Conservation (phyloP, 2,888 invertebrate genomes). For the Temnothorax rugatulus region DNA sequence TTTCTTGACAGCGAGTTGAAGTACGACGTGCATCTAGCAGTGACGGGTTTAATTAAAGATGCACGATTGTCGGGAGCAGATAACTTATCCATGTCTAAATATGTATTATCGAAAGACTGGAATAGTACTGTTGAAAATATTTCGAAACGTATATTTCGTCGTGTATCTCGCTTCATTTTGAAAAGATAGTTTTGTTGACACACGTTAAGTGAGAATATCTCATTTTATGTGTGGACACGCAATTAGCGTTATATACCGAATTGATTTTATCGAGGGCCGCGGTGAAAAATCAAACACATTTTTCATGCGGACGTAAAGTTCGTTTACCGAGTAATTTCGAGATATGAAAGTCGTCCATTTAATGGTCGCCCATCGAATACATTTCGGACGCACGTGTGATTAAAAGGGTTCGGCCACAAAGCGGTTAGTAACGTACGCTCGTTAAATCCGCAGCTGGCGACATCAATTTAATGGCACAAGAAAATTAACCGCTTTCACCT, state of each 20-base stretch:
- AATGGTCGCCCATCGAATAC: slow-evolving; percentile 47
- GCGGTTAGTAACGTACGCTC: slow-evolving; percentile 48
- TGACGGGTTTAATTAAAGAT: slow-evolving; percentile 38
- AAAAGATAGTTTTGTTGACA: background rate
- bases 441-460: slow-evolving; percentile 49
- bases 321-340: slow-evolving; percentile 47
- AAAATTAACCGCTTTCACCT: slow-evolving; percentile 49
- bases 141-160: background rate
- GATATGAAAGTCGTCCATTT: slow-evolving; percentile 49
- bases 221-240: background rate
- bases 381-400: slow-evolving; percentile 55
- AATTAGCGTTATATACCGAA: background rate
- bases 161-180: background rate
- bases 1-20: slow-evolving; percentile 6
- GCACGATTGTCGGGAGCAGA: background rate
- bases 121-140: background rate
- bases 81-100: background rate
- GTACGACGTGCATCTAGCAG: background rate
- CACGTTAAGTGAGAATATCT: background rate
- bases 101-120: background rate
- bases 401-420: slow-evolving; percentile 53
- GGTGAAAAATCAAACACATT: slow-evolving; percentile 41
- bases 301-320: slow-evolving; percentile 41
- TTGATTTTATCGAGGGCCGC: slow-evolving; percentile 1
- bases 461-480: slow-evolving; percentile 52